A percentile compares a stretch with the other conserved stretches of the same genome.
Evolutionary conservation across 2,888 invertebrate genomes (phyloP).

Genomic region (Dione juno): DNA sequence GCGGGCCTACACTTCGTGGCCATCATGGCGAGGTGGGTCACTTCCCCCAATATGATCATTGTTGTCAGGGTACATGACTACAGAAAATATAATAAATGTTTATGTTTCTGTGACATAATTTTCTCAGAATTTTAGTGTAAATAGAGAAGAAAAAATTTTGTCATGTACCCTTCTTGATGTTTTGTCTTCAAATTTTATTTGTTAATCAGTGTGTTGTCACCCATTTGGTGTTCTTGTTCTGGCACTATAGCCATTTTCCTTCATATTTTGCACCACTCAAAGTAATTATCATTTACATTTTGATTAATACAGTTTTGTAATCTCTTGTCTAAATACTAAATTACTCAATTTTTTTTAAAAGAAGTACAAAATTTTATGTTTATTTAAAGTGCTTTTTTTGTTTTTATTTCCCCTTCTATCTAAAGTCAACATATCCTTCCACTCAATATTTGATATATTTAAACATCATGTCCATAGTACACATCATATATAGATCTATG

Average conservation of each 20-base stretch:
- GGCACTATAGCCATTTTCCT: conserved; percentile 47
- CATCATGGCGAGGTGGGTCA: conserved; percentile 82
- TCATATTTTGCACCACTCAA: conserved; percentile 44
- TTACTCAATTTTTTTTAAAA: no score
- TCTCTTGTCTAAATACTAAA: no score
- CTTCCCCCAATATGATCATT: conserved; percentile 56
- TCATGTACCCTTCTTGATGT: conserved; percentile 53
- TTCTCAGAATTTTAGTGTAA: not conserved
- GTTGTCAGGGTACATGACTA: conserved; percentile 47
- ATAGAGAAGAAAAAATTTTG: not conserved
- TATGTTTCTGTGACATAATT: not conserved
- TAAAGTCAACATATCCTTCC: no score
- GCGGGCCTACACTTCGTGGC: conserved; percentile 75
- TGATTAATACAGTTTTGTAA: conserved; percentile 23
- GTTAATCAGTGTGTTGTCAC: conserved; percentile 56
- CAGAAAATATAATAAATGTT: not conserved
- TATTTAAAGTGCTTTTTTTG: no score
- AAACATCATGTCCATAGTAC: no score
- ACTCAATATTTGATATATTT: no score
- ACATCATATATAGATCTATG: no score
- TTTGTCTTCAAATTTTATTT: conserved; percentile 63
- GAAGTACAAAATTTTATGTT: no score
- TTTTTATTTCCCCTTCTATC: no score
- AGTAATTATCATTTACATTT: conserved; percentile 31
- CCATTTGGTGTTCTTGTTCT: conserved; percentile 53